phyloP scores from a whole-genome alignment of 2,888 invertebrate genomes.

The Venustoraphidia nigricollis region DNA sequence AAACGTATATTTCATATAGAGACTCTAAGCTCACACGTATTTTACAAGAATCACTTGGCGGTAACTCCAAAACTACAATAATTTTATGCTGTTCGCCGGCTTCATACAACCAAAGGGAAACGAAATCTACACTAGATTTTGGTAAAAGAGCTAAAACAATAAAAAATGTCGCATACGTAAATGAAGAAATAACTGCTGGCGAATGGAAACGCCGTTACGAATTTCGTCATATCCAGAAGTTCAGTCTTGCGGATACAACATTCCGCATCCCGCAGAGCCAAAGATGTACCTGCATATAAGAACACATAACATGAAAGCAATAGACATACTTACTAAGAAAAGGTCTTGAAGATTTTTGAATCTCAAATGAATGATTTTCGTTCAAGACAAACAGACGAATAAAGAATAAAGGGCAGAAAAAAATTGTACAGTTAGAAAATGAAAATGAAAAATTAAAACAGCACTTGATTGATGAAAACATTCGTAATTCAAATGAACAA shows the following conservation, averaged over 20 bases:
- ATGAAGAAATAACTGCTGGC: conserved; percentile 98
- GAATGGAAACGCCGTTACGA: conserved; percentile 99
- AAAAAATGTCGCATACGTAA: conserved; percentile 98
- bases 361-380: conserved; percentile 32
- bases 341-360: conserved; percentile 70
- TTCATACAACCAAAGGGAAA: conserved; percentile 97
- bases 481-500: too few species aligned
- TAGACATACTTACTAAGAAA: conserved; percentile 62
- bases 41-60: conserved; percentile 97
- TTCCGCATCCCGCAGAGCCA: conserved; percentile 87
- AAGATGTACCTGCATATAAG: conserved; percentile 89
- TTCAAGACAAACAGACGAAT: too few species aligned
- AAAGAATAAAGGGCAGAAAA: conserved; percentile 75
- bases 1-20: conserved; percentile 98
- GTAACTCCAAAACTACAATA: conserved; percentile 96
- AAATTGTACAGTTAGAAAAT: conserved; percentile 75
- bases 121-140: conserved; percentile 96
- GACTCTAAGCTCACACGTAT: conserved; percentile 98
- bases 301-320: conserved; percentile 51
- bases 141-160: conserved; percentile 98
- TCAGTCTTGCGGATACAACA: conserved; percentile 85
- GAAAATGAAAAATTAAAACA: conserved; percentile 83
- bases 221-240: conserved; percentile 76
- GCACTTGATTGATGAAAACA: conserved; percentile 44
- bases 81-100: conserved; percentile 99